Evolutionary conservation across 2,113 vertebrate genomes (phyloP).

Genomic region (Corythaeola cristata): DNA sequence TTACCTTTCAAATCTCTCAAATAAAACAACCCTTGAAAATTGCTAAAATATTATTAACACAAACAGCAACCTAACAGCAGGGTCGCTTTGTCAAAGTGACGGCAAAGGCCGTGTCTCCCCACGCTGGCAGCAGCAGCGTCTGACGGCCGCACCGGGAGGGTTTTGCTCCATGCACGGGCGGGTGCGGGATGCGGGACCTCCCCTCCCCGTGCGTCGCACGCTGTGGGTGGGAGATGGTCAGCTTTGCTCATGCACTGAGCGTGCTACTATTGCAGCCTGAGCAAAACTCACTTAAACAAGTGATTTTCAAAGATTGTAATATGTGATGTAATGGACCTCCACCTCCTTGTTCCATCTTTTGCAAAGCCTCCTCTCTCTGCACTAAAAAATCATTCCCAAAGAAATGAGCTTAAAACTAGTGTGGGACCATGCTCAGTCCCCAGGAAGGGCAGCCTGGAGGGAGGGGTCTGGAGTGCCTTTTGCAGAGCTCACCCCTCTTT

Average conservation of each 20-base stretch:
- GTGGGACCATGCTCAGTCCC: not conserved
- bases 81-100: not conserved
- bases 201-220: fast-evolving
- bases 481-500: not conserved
- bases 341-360: not conserved
- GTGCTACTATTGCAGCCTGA: not conserved
- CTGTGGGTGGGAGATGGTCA: fast-evolving
- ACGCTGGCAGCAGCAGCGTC: not conserved
- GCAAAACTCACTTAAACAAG: not conserved
- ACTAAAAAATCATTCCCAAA: not conserved
- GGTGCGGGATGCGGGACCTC: not conserved
- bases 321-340: not conserved
- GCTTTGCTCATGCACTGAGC: fast-evolving
- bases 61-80: slow-evolving; percentile 6
- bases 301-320: not conserved
- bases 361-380: not conserved
- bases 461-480: not conserved
- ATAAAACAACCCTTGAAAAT: not conserved
- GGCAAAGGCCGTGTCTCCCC: not conserved
- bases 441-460: not conserved
- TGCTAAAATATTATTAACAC: not conserved
- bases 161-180: fast-evolving
- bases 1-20: not conserved
- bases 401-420: not conserved
- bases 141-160: fast-evolving